Percentiles rank a stretch among this genome's conserved stretches.
Conservation (phyloP, 2,888 invertebrate genomes). For the Dolomedes plantarius region DNA sequence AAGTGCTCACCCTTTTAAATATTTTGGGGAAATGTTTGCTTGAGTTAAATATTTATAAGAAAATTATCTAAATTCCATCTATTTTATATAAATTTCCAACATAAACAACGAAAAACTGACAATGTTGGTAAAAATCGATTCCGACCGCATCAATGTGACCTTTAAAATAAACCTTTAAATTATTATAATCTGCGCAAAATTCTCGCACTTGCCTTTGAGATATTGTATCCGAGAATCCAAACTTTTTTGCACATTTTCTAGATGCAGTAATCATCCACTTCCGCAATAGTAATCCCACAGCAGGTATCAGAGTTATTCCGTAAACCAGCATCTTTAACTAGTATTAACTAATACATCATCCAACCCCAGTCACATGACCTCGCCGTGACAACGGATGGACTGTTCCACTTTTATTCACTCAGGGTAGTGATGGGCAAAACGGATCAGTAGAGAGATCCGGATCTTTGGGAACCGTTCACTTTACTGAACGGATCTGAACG, state of each 20-base stretch:
- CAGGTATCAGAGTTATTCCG: background rate
- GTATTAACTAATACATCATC: constrained; percentile 63
- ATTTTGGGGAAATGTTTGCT: no score
- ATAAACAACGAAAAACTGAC: no score
- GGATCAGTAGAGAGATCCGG: no score
- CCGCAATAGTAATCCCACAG: background rate
- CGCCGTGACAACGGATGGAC: constrained; percentile 68
- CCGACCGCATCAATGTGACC: constrained; percentile 63
- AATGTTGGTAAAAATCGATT: constrained; percentile 63
- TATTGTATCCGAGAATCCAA: constrained; percentile 41
- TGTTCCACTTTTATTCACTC: constrained; percentile 54
- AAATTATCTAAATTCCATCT: no score
- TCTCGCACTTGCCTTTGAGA: constrained; percentile 47
- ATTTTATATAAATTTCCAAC: no score
- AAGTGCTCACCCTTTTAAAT: no score
- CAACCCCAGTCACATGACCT: constrained; percentile 54
- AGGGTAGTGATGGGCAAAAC: no score
- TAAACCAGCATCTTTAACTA: constrained; percentile 28
- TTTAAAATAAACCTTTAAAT: constrained; percentile 67
- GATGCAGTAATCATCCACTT: background rate
- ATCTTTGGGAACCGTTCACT: no score
- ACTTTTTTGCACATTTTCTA: background rate
- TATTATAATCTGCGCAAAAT: constrained; percentile 48
- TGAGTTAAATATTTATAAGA: no score
- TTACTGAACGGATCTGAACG: no score